These are phyloP conservation scores for Rhodeus uyekii DNA, from an alignment of 2,797 vertebrate species.

Conservation along the genomic window DNA sequence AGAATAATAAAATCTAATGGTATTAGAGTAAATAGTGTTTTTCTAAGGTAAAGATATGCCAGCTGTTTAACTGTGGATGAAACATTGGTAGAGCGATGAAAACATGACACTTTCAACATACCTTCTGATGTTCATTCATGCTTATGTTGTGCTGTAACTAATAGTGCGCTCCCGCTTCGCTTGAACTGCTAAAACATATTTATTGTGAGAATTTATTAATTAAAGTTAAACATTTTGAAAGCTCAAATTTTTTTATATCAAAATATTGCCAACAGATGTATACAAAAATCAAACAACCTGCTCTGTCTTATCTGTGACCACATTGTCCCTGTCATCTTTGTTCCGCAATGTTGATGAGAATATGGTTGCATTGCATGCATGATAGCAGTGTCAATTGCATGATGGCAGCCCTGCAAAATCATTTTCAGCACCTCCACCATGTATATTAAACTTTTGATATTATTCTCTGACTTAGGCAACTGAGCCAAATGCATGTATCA, in stretches of 20 bases:
- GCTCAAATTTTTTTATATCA: neutral
- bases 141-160: neutral
- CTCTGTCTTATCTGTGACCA: neutral
- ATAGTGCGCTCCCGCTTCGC: neutral
- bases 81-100: too few species aligned
- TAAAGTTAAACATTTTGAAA: too few species aligned
- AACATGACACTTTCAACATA: neutral
- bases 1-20: too few species aligned
- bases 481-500: neutral
- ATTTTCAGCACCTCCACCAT: neutral
- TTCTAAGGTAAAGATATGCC: too few species aligned
- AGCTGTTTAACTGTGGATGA: too few species aligned
- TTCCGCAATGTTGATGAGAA: neutral
- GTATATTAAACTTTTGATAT: neutral
- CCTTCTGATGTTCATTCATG: neutral
- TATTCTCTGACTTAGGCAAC: neutral
- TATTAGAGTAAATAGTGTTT: too few species aligned
- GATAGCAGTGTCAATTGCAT: neutral
- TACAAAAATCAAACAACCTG: too few species aligned
- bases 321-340: neutral
- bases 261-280: too few species aligned
- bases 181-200: too few species aligned
- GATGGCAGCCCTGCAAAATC: neutral
- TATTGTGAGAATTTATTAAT: too few species aligned
- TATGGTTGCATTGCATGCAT: too few species aligned